Percentiles rank a stretch among this genome's conserved stretches.
phyloP scores from a whole-genome alignment of 2,888 invertebrate genomes.

The Rugalucina vietnamica region DNA sequence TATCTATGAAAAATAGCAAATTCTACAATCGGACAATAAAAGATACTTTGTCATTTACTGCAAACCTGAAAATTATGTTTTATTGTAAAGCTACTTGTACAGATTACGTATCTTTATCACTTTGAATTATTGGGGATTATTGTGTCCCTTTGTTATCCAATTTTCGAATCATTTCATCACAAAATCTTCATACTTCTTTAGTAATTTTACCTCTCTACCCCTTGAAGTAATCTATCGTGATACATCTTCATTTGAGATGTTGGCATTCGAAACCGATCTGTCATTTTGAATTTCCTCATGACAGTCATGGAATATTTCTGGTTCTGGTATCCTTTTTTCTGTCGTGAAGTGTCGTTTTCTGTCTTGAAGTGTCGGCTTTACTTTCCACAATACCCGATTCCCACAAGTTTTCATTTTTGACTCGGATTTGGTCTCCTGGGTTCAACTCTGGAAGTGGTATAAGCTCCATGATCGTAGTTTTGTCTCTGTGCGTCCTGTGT shows the following conservation, averaged over 20 bases:
- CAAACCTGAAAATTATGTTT: too few relatives aligned
- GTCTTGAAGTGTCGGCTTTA: not conserved
- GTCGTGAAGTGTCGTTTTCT: not conserved
- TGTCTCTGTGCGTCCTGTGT: not conserved
- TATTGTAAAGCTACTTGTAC: not conserved
- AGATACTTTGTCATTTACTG: too few relatives aligned
- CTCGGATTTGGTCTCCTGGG: not conserved
- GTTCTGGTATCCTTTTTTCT: not conserved
- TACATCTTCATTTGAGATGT: not conserved
- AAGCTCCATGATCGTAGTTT: not conserved
- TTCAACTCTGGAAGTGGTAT: not conserved
- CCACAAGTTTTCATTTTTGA: not conserved
- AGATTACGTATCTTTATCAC: conserved; percentile 1
- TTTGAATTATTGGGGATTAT: not conserved
- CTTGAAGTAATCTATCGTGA: not conserved
- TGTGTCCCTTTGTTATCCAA: not conserved
- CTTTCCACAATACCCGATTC: not conserved
- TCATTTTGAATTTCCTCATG: not conserved
- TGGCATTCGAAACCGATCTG: not conserved
- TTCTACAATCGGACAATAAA: too few relatives aligned
- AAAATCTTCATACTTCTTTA: not conserved
- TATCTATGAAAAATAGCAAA: too few relatives aligned
- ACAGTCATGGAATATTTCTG: not conserved
- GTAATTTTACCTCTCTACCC: not conserved
- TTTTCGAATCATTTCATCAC: not conserved